Base-by-base conservation (phyloP, 2,113 vertebrate species). In the Zeus faber region DNA sequence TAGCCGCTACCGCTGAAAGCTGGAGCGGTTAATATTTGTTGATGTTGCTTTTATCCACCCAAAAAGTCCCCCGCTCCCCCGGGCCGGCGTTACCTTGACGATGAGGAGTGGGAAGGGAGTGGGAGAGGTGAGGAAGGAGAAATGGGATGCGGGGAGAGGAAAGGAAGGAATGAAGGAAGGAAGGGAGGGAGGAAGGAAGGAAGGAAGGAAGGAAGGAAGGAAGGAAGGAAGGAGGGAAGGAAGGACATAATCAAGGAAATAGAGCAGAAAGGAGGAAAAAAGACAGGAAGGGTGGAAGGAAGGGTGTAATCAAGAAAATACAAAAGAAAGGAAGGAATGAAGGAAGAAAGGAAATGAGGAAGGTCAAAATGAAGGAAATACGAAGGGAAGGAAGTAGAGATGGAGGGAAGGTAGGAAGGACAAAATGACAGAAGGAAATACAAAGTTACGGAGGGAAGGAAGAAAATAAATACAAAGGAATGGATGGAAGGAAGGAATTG, bases 11-110 rank as follows among this genome's bases (percentile, higher is more conserved):
- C 92, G 91, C 91, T 94, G 93, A 97, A 96, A 95, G 93, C 93
- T 90, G 90, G 92, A 93, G 93, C 93, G 91, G 92, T 94, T 96
- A 97, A 98, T 97, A 94, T 96, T 95, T 96, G 95, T 99, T 95
- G 93, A 97, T 97, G 95, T 95, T 91, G 92, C 95, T 95, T 99
- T 98, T 95, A 98, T 97, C 93, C 92, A 90, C 89, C 90, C n/a
- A n/a, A n/a, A n/a, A 92, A 93, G 91, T 94, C 93, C 90, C 89
- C 66, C n/a, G n/a, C 95, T 90, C 96, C 94, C 93, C 91, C 91
- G 91, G 91, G 94, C 93, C 90, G 91, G 91, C 91, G 94, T 95
- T 95, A 93, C 93, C 91, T 93, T 93, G 93, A 90, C 91, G 89
- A 95, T 93, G 89, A 88, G 91, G 91, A 91, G 54, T 44, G 47